Conservation (phyloP, 30 jellyfish, hydroid and myxozoan genomes). For the Nemopilema nomurai region DNA sequence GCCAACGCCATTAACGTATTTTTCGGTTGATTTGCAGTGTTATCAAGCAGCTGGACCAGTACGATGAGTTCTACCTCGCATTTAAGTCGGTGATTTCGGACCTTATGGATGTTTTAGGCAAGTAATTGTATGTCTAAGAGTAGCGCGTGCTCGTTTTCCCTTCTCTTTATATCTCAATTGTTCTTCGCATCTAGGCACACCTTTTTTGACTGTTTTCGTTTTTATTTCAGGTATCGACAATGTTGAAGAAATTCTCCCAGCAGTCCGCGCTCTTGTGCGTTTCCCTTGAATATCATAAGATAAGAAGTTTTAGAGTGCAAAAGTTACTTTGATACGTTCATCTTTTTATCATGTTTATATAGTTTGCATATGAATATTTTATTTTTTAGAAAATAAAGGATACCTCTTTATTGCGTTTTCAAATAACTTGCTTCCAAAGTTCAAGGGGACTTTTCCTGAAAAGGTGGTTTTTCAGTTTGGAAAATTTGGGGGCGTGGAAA, state of each 20-base stretch:
- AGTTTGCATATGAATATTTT: neutral
- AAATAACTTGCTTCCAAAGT: too few relatives aligned
- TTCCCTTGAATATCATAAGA: conserved; percentile 28
- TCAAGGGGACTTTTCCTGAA: too few relatives aligned
- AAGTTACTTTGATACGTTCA: neutral
- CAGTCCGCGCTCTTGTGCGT: conserved; percentile 81
- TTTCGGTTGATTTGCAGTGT: conserved; percentile 64
- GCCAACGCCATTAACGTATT: too few relatives aligned
- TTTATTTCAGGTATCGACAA: conserved; percentile 64
- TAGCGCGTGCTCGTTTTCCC: too few relatives aligned
- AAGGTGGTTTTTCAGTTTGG: too few relatives aligned
- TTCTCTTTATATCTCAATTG: neutral
- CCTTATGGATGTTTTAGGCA: conserved; percentile 74
- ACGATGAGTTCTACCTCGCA: conserved; percentile 83
- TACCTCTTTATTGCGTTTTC: neutral
- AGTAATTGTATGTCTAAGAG: neutral
- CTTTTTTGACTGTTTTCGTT: neutral
- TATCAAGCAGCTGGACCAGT: conserved; percentile 67
- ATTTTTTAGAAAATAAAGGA: neutral
- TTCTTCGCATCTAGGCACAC: too few relatives aligned
- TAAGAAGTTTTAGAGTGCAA: neutral
- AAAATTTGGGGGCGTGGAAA: too few relatives aligned
- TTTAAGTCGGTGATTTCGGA: conserved; percentile 71
- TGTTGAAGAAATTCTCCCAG: conserved; percentile 86
- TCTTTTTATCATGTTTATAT: neutral